Evolutionary conservation across 2,797 vertebrate genomes (phyloP).

Genomic region (Cirrhinus mrigala): DNA sequence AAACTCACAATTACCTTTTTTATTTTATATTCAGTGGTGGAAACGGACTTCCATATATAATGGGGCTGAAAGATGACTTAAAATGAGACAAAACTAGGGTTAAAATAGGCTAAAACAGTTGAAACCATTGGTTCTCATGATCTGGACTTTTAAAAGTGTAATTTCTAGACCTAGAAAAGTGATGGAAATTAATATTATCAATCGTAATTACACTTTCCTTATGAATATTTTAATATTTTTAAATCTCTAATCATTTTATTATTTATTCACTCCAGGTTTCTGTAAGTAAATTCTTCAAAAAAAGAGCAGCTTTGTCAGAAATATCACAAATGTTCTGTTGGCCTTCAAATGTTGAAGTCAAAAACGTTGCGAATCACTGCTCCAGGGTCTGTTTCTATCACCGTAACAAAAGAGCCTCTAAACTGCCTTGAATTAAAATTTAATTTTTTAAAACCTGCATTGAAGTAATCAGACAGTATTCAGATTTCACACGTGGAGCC

Average conservation of each 20-base stretch:
- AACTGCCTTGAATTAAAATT: not conserved
- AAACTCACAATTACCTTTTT: no score
- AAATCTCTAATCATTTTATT: not conserved
- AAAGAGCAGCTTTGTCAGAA: not conserved
- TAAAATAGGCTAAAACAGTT: not conserved
- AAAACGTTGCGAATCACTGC: not conserved
- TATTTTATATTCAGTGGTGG: no score
- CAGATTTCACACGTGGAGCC: slow-evolving; percentile 9
- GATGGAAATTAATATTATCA: not conserved
- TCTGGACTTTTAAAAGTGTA: not conserved
- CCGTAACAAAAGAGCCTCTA: not conserved
- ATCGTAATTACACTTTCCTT: not conserved
- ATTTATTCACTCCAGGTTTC: not conserved
- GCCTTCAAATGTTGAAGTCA: not conserved
- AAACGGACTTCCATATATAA: no score
- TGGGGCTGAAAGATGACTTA: not conserved
- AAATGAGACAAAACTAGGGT: not conserved
- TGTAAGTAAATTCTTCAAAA: not conserved
- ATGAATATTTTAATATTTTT: not conserved
- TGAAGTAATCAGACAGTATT: slow-evolving; percentile 4
- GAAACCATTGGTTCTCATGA: not conserved
- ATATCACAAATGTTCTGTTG: not conserved
- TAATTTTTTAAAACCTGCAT: not conserved
- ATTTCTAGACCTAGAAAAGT: not conserved
- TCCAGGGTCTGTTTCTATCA: not conserved